Evolutionary conservation across 2,888 invertebrate species (phyloP).

Genomic region (Napeogenes sylphis): DNA sequence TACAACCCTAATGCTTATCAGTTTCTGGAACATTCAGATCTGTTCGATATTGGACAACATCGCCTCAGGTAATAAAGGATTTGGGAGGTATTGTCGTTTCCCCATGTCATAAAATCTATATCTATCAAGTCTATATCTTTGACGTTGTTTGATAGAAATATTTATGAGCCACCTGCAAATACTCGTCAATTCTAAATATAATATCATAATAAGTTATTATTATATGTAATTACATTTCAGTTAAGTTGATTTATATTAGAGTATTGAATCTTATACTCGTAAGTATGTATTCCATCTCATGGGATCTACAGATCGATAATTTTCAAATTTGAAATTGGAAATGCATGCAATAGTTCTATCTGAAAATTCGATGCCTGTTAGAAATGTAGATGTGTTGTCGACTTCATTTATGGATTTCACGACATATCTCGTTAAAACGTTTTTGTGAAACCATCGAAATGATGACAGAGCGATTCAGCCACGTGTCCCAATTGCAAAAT

Average conservation of each 20-base stretch:
- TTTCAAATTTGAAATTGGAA: background rate
- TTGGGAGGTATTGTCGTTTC: conserved; percentile 3
- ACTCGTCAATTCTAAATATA: background rate
- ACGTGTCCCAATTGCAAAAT: conserved; percentile 5
- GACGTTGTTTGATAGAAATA: background rate
- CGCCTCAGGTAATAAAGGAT: conserved; percentile 81
- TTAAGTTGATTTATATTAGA: too few species aligned
- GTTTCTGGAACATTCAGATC: conserved; percentile 87
- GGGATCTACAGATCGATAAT: too few species aligned
- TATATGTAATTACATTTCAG: too few species aligned
- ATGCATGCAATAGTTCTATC: background rate
- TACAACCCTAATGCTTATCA: conserved; percentile 90
- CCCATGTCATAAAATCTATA: background rate
- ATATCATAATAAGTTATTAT: background rate
- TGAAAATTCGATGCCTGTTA: conserved; percentile 4
- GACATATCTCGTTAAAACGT: conserved; percentile 14
- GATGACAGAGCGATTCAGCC: conserved; percentile 2
- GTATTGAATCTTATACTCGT: too few species aligned
- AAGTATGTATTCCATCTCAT: too few species aligned
- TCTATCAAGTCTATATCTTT: background rate
- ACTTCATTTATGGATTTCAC: conserved; percentile 14
- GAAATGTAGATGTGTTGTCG: conserved; percentile 8
- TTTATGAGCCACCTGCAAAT: too few species aligned
- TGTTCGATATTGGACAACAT: conserved; percentile 83
- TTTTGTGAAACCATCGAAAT: conserved; percentile 14